Percentiles rank a stretch among this genome's conserved stretches.
Evolutionary conservation across 2,797 vertebrate genomes (phyloP).

Genomic region (Hipposideros larvatus): DNA sequence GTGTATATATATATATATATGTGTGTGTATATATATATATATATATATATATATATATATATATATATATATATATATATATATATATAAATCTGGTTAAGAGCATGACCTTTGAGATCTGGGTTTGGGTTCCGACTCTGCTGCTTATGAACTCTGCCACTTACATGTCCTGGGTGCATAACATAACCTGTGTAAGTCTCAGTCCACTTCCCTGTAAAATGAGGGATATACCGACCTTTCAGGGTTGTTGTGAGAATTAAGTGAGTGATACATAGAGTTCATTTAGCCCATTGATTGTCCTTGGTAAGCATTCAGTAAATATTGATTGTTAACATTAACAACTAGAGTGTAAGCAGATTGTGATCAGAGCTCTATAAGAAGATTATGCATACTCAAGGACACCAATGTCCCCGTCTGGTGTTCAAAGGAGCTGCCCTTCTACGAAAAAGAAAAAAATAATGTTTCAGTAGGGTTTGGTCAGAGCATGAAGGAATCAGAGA

Average conservation of each 20-base stretch:
- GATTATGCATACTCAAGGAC: neutral
- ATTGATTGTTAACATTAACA: constrained; percentile 14
- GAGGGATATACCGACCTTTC: neutral
- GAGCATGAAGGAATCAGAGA: neutral
- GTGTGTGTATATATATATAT: no score
- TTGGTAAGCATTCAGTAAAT: neutral
- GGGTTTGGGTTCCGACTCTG: neutral
- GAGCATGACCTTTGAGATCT: neutral
- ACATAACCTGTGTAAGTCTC: neutral
- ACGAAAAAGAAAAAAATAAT: neutral
- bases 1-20: no score
- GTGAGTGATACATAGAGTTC: neutral
- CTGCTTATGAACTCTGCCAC: neutral
- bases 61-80: no score
- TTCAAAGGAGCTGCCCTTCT: neutral
- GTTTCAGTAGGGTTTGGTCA: neutral
- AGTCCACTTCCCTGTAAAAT: neutral
- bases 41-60: no score
- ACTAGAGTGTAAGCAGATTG: neutral
- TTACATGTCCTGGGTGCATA: neutral
- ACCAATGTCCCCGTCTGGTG: neutral
- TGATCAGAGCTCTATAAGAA: neutral
- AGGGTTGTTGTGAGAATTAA: neutral
- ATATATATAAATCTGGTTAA: neutral
- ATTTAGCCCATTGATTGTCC: neutral